Evolutionary conservation across 2,888 invertebrate genomes (phyloP), one percentile per base, ranked within the genome.

Genomic region (Gandaritis pyraliata): DNA sequence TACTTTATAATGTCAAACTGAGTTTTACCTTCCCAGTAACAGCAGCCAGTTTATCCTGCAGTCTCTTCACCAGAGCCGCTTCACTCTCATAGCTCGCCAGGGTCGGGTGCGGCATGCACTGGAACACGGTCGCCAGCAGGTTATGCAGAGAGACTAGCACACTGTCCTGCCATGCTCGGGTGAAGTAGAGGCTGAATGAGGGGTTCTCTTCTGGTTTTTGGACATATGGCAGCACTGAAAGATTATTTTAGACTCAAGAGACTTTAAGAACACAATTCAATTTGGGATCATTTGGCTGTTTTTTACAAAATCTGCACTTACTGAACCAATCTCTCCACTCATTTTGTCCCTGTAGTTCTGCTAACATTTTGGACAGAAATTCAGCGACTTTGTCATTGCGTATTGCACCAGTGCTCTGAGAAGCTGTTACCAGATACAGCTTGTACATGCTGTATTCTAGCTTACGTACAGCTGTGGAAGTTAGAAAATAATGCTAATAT

Each of bases 321-420:
- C 98, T 96, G 89, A 98, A 99, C 99, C 99, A 99, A 74, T 99
- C 99, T 80, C 96, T 97, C 98, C 98, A 99, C 82, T 99, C 99
- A 62, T 94, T 93, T 81, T 97, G 97, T 51, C 95, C 95, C 81
- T 98, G 98, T 48, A 99, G 86, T 74, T 98, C 98, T 13, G 95
- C 93, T 5, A 97, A 94, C 94, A 98, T 94, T 89, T 96, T 97
- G 10, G 94, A 93, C 80, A 98, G 96, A 88, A 99, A 98, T 69
- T 99, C 98, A 16, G 94, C 93, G 56, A 98, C 95, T 86, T 96
- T 97, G 39, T 99, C 99, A 56, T 94, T 93, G 70, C 96, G 96
- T 70, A 95, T 96, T 66, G 96, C 97, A 23, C 95, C 94, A 30
- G 87, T 77, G 61, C 84, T 87, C 68, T 92, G 92, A 94, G 94